Evolutionary conservation across 2,888 invertebrate species (phyloP).

Genomic region (Drosophila helvetica): DNA sequence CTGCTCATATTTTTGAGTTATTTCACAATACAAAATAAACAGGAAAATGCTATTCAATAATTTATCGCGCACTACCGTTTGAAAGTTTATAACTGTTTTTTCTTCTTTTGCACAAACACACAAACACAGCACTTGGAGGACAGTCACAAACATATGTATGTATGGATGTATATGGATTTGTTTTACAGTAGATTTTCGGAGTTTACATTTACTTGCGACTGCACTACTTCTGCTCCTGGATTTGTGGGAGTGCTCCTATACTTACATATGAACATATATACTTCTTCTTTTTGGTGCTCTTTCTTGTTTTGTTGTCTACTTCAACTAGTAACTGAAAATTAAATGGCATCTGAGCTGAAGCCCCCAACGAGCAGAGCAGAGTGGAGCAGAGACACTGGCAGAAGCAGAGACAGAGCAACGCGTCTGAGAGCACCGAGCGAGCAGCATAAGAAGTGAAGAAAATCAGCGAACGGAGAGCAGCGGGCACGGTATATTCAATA

Average conservation of each 20-base stretch:
- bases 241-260: conserved; percentile 7
- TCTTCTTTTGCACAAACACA: neutral
- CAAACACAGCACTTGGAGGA: conserved; percentile 4
- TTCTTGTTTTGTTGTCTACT: conserved; percentile 69
- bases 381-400: conserved; percentile 5
- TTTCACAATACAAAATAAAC: conserved; percentile 4
- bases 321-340: conserved; percentile 78
- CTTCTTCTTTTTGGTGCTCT: conserved; percentile 46
- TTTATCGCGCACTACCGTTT: conserved; percentile 14
- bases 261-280: conserved; percentile 7
- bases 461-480: conserved; percentile 35
- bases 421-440: conserved; percentile 48
- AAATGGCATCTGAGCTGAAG: conserved; percentile 68
- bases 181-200: neutral
- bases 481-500: conserved; percentile 21
- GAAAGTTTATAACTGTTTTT: conserved; percentile 1
- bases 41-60: neutral
- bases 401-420: conserved; percentile 17
- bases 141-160: conserved; percentile 6
- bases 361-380: conserved; percentile 42
- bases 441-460: conserved; percentile 35
- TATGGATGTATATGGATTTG: neutral
- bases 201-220: neutral
- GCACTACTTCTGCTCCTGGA: neutral
- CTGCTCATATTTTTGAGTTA: neutral